Evolutionary conservation across 1,140 invertebrate genomes (phyloP).

Genomic region (Leptonema lineaticorne): DNA sequence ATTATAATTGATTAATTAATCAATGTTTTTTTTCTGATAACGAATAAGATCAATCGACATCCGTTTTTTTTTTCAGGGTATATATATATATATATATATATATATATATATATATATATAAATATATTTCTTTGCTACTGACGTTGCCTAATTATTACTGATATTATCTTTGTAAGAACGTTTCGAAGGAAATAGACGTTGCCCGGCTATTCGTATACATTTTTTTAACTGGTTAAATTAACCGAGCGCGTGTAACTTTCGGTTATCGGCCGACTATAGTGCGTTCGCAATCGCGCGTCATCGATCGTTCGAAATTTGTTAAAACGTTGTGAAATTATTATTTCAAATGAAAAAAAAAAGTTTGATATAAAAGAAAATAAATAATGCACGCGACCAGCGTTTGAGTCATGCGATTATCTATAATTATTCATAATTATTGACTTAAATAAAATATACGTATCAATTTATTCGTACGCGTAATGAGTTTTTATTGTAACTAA

Average conservation of each 20-base stretch:
- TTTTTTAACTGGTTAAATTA: slow-evolving; percentile 10
- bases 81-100: too few relatives aligned
- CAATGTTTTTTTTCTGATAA: slow-evolving; percentile 9
- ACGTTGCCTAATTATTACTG: slow-evolving; percentile 18
- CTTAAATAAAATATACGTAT: too few relatives aligned
- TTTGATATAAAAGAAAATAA: too few relatives aligned
- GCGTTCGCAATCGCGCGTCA: not conserved
- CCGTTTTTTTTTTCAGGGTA: too few relatives aligned
- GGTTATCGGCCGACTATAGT: not conserved
- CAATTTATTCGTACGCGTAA: slow-evolving; percentile 4
- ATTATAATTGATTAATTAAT: slow-evolving; percentile 18
- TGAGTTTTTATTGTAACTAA: too few relatives aligned
- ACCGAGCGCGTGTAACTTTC: not conserved
- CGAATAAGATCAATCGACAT: slow-evolving; percentile 18
- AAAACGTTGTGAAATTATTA: too few relatives aligned
- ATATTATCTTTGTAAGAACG: slow-evolving; percentile 10
- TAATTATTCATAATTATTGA: too few relatives aligned
- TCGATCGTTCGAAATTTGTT: not conserved
- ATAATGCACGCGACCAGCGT: too few relatives aligned
- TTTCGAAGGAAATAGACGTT: slow-evolving; percentile 20
- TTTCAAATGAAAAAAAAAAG: too few relatives aligned
- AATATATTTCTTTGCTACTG: not conserved
- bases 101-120: not conserved
- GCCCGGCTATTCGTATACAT: not conserved
- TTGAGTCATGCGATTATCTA: too few relatives aligned